Conservation (phyloP, 2,113 vertebrate genomes). For the Ivindomyrus marchei region DNA sequence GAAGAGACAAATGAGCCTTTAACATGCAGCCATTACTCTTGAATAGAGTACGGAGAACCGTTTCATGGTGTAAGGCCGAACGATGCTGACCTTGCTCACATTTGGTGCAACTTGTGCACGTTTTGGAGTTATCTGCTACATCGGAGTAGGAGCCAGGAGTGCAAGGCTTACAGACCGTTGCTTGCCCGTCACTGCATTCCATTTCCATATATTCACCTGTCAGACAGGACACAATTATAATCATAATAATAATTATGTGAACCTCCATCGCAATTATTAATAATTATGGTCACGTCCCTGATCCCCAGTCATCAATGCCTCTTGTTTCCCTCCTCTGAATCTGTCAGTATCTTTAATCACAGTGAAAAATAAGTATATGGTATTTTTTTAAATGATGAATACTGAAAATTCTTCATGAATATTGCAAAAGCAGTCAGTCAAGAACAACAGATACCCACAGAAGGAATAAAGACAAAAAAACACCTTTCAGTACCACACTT, state of each 20-base stretch:
- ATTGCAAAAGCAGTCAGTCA: not conserved
- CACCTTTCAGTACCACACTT: not conserved
- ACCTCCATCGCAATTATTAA: no score
- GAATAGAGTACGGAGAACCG: not conserved
- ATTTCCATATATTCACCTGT: slow-evolving; percentile 31
- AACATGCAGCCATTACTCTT: not conserved
- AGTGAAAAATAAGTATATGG: not conserved
- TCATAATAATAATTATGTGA: not conserved
- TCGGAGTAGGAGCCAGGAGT: not conserved
- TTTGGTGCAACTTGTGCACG: slow-evolving; percentile 33
- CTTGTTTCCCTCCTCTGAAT: not conserved
- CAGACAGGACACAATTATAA: not conserved
- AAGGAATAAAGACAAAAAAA: not conserved
- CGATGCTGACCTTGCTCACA: slow-evolving; percentile 44
- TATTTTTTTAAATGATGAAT: not conserved
- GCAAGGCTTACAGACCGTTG: slow-evolving; percentile 38
- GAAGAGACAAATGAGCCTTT: slow-evolving; percentile 19
- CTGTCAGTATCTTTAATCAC: not conserved
- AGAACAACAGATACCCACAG: not conserved
- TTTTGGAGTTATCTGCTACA: not conserved
- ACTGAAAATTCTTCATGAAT: not conserved
- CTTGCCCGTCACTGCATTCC: not conserved
- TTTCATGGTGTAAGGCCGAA: not conserved
- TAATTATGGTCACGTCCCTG: not conserved
- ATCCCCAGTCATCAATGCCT: not conserved